Evolutionary conservation across 2,888 invertebrate species (phyloP).

Genomic region (Acrobasis repandana): DNA sequence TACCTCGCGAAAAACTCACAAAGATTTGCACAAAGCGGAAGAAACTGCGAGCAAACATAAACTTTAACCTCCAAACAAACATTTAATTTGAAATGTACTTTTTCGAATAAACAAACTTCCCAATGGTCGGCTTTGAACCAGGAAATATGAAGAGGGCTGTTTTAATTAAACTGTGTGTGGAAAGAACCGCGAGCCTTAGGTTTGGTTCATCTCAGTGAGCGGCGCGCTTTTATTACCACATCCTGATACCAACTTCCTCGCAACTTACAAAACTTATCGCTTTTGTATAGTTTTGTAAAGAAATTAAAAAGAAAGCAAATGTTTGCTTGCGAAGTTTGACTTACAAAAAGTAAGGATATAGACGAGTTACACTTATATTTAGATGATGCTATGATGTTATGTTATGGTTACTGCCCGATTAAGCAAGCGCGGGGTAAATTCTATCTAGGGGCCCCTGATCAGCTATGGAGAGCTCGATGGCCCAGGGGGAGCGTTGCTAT

Average conservation of each 20-base stretch:
- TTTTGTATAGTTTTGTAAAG: too few species aligned
- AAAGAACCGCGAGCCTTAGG: conserved; percentile 3
- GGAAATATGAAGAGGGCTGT: conserved; percentile 51
- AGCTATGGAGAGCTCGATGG: too few species aligned
- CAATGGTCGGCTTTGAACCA: conserved; percentile 44
- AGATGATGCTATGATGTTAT: too few species aligned
- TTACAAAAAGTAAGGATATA: too few species aligned
- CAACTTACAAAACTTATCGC: conserved; percentile 5
- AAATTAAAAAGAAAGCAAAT: too few species aligned
- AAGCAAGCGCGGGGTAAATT: too few species aligned
- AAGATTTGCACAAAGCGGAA: conserved; percentile 29
- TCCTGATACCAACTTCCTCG: conserved; percentile 21
- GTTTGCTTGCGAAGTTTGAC: too few species aligned
- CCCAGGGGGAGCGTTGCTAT: too few species aligned
- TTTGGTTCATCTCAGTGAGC: conserved; percentile 12
- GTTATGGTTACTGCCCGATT: too few species aligned
- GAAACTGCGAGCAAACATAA: conserved; percentile 44
- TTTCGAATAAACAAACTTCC: conserved; percentile 52
- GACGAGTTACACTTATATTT: too few species aligned
- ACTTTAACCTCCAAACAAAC: conserved; percentile 48
- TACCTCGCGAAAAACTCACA: neutral
- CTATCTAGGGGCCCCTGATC: too few species aligned
- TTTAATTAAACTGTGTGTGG: conserved; percentile 64
- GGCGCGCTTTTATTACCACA: conserved; percentile 9
- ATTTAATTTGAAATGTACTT: conserved; percentile 55